Percentiles rank a stretch among this genome's conserved stretches.
Conservation (phyloP, 2,888 invertebrate genomes). For the Drosophila lacicola region DNA sequence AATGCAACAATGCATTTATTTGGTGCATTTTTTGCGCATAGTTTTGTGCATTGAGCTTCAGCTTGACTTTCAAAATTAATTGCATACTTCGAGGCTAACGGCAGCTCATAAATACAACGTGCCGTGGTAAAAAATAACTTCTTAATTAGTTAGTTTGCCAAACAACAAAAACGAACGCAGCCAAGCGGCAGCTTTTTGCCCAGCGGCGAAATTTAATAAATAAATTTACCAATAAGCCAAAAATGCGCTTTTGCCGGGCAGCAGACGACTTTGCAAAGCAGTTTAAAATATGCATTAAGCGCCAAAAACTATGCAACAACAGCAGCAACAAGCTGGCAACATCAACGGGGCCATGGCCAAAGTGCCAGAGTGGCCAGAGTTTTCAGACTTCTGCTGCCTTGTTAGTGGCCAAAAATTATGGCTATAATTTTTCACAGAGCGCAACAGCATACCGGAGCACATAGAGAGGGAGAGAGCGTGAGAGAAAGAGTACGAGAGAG, state of each 20-base stretch:
- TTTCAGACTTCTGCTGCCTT: conserved; percentile 42
- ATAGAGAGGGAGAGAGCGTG: background rate
- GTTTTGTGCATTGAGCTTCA: conserved; percentile 56
- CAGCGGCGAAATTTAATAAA: conserved; percentile 68
- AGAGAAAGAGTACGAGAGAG: background rate
- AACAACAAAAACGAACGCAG: conserved; percentile 48
- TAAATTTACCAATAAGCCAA: conserved; percentile 76
- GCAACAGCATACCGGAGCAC: conserved; percentile 17
- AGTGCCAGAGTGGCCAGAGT: conserved; percentile 25
- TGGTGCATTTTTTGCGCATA: conserved; percentile 55
- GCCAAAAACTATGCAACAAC: conserved; percentile 54
- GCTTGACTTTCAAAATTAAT: conserved; percentile 59
- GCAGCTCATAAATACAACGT: conserved; percentile 50
- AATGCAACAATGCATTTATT: conserved; percentile 79
- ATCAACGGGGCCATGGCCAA: conserved; percentile 22
- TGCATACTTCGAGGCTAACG: conserved; percentile 65
- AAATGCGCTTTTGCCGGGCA: conserved; percentile 54
- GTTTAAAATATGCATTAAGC: conserved; percentile 73
- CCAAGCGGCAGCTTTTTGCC: conserved; percentile 43
- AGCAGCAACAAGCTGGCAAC: conserved; percentile 50
- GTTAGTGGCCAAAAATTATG: conserved; percentile 74
- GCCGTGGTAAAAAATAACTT: conserved; percentile 51
- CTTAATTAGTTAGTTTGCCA: conserved; percentile 71
- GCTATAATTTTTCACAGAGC: conserved; percentile 70
- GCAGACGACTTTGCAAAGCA: conserved; percentile 51